Evolutionary conservation across 2,888 invertebrate genomes (phyloP), one percentile per base, ranked within the genome.

Genomic region (Hofmannophila pseudospretella): DNA sequence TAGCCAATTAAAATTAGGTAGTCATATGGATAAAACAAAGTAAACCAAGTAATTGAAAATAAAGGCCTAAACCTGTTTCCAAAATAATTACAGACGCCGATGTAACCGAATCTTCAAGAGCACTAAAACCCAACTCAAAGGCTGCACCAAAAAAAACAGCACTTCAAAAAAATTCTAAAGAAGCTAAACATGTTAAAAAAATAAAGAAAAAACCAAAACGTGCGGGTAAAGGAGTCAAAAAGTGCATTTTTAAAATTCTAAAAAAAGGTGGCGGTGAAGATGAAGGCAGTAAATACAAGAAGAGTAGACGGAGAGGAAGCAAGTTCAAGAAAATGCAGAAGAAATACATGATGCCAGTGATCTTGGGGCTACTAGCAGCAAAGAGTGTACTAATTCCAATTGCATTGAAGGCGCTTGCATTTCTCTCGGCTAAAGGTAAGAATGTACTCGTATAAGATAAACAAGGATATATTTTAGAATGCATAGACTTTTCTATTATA

Each of bases 341-440:
- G 45, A 90, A 89, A 53, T 88, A 87, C 47, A 63, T 92, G 37
- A 65, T 91, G 45, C 91, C 92, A 0, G 34, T 93, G 42, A 64
- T 93, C 10, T 51, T 92, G 11, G 92, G 91, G 0, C 74, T 91
- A 13, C 55, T 93, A 10, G 78, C 92, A 33, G 89, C 92, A 1
- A 93, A 93, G 62, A 86, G 91, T 22, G 67, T 94, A 1, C 53
- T 94, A 5, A 71, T 93, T 32, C 93, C 93, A 0, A 71, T 93
- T 22, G 89, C 91, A 0, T 63, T 94, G 35, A 94, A 93, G 55
- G 88, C 90, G 1, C 67, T 94, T 43, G 91, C 92, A 1, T 88
- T 93, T 26, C 68, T 93, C 32, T 90, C 93, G 12, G 90, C 91
- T 42, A 86, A 86, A 75, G 87, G 86, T 85, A 53, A 56, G 54